phyloP scores from a whole-genome alignment of 2,888 invertebrate genomes.

The Cecidostiba fungosa region DNA sequence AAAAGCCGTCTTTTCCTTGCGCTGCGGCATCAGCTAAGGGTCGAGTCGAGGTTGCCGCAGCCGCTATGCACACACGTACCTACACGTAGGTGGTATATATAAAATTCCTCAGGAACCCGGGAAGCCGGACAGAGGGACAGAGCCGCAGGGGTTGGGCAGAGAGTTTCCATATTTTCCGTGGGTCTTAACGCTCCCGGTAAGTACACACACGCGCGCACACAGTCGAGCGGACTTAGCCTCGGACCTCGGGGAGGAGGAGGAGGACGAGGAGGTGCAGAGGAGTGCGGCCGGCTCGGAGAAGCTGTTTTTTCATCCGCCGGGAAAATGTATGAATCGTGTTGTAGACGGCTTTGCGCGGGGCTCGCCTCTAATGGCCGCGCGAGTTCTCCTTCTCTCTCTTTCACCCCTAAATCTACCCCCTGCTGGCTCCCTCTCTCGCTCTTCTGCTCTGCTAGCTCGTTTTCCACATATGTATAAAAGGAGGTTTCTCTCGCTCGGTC shows the following conservation, averaged over 20 bases:
- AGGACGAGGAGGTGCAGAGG: slow-evolving; percentile 60
- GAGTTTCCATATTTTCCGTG: slow-evolving; percentile 62
- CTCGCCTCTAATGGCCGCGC: slow-evolving; percentile 77
- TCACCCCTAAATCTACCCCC: slow-evolving; percentile 76
- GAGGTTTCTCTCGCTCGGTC: slow-evolving; percentile 40
- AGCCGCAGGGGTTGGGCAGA: slow-evolving; percentile 6
- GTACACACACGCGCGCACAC: slow-evolving; percentile 56
- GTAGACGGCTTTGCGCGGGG: slow-evolving; percentile 77
- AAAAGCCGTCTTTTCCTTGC: slow-evolving; percentile 37
- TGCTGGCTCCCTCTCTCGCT: slow-evolving; percentile 47
- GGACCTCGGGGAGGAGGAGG: slow-evolving; percentile 59
- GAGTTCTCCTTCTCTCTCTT: slow-evolving; percentile 73
- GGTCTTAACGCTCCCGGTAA: slow-evolving; percentile 54
- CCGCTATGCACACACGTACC: neutral
- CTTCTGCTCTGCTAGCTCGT: slow-evolving; percentile 38
- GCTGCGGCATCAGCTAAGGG: slow-evolving; percentile 7
- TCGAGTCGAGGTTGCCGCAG: neutral
- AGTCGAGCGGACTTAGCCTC: slow-evolving; percentile 63
- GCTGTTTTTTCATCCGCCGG: slow-evolving; percentile 76
- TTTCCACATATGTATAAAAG: slow-evolving; percentile 70
- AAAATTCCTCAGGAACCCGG: slow-evolving; percentile 54
- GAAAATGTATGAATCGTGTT: slow-evolving; percentile 80
- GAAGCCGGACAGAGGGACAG: slow-evolving; percentile 28
- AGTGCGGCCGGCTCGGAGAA: slow-evolving; percentile 67
- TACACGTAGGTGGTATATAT: neutral